These are phyloP conservation scores for Eilema caniola DNA, from an alignment of 2,888 invertebrate species.

Conservation along the genomic window DNA sequence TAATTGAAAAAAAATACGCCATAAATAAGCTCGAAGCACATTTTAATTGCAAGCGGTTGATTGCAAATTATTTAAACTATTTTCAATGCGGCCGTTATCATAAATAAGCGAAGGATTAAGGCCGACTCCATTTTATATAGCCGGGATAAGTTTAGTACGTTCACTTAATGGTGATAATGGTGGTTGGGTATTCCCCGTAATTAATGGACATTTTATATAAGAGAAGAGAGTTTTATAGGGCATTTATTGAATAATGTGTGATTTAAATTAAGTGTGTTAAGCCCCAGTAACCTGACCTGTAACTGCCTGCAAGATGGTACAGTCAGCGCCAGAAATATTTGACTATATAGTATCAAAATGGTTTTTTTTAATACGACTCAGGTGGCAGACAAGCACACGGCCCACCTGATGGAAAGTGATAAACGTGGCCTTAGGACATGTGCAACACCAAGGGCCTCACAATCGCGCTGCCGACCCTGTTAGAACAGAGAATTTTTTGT, in stretches of 20 bases:
- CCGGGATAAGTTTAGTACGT: conserved; percentile 34
- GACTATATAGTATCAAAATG: too few relatives aligned
- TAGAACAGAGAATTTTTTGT: too few relatives aligned
- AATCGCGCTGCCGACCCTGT: too few relatives aligned
- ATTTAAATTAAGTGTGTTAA: too few relatives aligned
- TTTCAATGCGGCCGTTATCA: conserved; percentile 30
- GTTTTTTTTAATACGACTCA: too few relatives aligned
- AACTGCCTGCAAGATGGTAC: too few relatives aligned
- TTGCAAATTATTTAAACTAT: conserved; percentile 43
- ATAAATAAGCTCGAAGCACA: conserved; percentile 1
- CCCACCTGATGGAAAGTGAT: too few relatives aligned
- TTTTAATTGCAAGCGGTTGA: conserved; percentile 20
- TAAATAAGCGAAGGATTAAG: conserved; percentile 46
- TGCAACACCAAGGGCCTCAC: too few relatives aligned
- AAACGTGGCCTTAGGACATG: too few relatives aligned
- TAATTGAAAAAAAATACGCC: conserved; percentile 7
- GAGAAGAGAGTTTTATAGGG: not conserved
- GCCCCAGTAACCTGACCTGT: too few relatives aligned
- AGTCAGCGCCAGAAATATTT: too few relatives aligned
- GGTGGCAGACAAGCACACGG: too few relatives aligned
- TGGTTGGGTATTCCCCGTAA: conserved; percentile 6
- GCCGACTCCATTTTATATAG: conserved; percentile 44
- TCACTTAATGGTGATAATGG: conserved; percentile 34
- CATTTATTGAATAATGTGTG: not conserved
- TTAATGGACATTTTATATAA: conserved; percentile 14